Conservation (phyloP, 2,113 vertebrate genomes). For the Spea multiplicata region DNA sequence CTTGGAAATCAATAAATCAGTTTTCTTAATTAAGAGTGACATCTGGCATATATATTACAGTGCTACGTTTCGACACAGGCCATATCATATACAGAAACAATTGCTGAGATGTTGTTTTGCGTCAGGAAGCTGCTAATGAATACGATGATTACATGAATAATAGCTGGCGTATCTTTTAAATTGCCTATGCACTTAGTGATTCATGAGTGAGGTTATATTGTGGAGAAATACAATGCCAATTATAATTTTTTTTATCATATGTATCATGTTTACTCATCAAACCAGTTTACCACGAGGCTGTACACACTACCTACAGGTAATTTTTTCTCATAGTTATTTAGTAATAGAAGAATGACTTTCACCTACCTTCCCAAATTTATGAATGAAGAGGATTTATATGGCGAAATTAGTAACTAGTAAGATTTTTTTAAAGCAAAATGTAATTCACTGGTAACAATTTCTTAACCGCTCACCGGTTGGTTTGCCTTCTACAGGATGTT, state of each 20-base stretch:
- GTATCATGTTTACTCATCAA: constrained; percentile 4
- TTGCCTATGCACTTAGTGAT: constrained; percentile 27
- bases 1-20: too few relatives aligned
- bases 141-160: not conserved
- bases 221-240: constrained; percentile 17
- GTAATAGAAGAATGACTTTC: not conserved
- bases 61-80: too few relatives aligned
- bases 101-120: not conserved
- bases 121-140: not conserved
- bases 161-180: constrained; percentile 16
- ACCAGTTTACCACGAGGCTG: not conserved
- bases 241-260: constrained; percentile 4
- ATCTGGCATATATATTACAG: too few relatives aligned
- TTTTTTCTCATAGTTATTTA: not conserved
- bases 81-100: too few relatives aligned
- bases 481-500: too few relatives aligned
- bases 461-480: too few relatives aligned
- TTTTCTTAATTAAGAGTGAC: too few relatives aligned
- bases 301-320: not conserved
- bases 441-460: too few relatives aligned
- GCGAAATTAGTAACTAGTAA: too few relatives aligned
- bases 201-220: not conserved
- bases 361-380: not conserved
- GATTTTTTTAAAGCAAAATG: too few relatives aligned
- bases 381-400: too few relatives aligned